Conservation (phyloP, 2,113 vertebrate genomes). For the Chunga burmeisteri region DNA sequence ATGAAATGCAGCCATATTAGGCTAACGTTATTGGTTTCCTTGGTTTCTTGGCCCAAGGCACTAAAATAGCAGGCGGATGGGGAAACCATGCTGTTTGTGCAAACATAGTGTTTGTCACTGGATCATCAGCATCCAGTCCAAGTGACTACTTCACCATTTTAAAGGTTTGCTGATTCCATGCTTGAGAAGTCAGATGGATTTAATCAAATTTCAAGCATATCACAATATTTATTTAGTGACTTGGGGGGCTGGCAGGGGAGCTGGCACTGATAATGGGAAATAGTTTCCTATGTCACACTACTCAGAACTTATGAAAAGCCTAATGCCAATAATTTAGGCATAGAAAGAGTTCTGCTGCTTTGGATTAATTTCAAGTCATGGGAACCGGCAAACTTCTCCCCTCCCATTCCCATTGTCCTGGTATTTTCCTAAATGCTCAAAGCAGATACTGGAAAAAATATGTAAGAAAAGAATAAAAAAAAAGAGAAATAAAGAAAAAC, state of each 20-base stretch:
- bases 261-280: slow-evolving; percentile 64
- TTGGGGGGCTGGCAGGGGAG: slow-evolving; percentile 13
- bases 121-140: not conserved
- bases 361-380: slow-evolving; percentile 14
- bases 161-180: slow-evolving; percentile 36
- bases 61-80: not conserved
- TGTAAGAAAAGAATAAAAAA: not conserved
- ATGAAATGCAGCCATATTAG: not conserved
- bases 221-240: slow-evolving; percentile 60
- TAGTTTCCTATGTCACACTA: slow-evolving; percentile 21
- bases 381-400: not conserved
- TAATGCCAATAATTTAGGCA: slow-evolving; percentile 19
- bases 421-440: slow-evolving; percentile 13
- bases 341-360: slow-evolving; percentile 23
- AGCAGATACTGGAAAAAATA: not conserved
- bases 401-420: not conserved
- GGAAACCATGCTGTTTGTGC: slow-evolving; percentile 13
- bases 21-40: not conserved
- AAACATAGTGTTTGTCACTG: slow-evolving; percentile 19
- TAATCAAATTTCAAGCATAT: slow-evolving; percentile 69
- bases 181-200: slow-evolving; percentile 67
- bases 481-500: not conserved
- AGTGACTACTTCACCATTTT: not conserved
- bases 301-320: slow-evolving; percentile 56
- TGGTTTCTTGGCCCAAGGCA: slow-evolving; percentile 41